These are phyloP conservation scores for Ianthella basta DNA, from an alignment of 37 sponge, comb jelly and placozoan genomes.

Conservation along the genomic window DNA sequence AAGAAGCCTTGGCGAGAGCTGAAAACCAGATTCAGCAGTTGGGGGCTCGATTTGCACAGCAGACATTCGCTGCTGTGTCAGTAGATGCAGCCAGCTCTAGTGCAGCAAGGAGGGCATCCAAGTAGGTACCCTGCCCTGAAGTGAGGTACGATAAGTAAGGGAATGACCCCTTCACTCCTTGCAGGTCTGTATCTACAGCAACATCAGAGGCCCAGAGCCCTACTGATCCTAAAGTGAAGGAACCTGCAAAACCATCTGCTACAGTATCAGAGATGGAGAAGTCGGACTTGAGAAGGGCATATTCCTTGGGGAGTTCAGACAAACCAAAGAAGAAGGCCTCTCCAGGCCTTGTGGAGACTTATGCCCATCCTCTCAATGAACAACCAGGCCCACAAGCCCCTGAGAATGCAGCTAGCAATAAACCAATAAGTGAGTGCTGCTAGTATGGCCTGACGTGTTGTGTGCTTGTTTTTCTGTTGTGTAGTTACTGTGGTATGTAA, in stretches of 20 bases:
- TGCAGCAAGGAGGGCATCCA: background rate
- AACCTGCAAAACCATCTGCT: too few species aligned
- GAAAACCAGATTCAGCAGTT: conserved; percentile 11
- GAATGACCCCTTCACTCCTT: too few species aligned
- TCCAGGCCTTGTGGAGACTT: background rate
- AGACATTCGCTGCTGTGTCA: background rate
- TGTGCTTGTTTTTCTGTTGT: too few species aligned
- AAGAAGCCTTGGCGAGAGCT: conserved; percentile 23
- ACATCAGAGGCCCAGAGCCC: too few species aligned
- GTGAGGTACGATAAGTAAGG: too few species aligned
- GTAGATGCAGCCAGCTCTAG: background rate
- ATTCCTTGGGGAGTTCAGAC: conserved; percentile 2
- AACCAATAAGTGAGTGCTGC: background rate
- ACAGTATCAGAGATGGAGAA: background rate
- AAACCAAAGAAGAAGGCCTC: background rate
- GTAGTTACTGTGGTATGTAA: too few species aligned
- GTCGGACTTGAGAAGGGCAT: background rate
- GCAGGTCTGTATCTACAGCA: too few species aligned
- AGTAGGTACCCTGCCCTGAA: background rate
- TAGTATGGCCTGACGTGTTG: background rate
- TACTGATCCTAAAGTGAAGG: too few species aligned
- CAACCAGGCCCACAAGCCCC: too few species aligned
- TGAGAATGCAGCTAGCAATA: too few species aligned
- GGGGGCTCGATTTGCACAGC: background rate
- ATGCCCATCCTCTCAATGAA: too few species aligned